A percentile compares a stretch with the other conserved stretches of the same genome.
These are phyloP conservation scores for Neogobius melanostomus DNA, from an alignment of 2,113 vertebrate genomes.

Conservation along the genomic window DNA sequence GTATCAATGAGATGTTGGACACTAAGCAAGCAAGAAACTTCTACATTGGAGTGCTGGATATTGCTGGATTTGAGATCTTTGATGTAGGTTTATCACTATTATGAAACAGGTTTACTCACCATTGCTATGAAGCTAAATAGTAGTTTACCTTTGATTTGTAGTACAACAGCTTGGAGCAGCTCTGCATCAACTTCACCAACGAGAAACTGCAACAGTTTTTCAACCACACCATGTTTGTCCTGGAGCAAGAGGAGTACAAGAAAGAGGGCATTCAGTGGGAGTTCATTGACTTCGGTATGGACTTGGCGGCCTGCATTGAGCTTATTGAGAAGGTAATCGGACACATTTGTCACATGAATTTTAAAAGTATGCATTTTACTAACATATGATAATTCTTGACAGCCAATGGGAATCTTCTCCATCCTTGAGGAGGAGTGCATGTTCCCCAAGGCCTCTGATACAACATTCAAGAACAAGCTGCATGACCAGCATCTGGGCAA, in stretches of 20 bases:
- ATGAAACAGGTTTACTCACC: too few relatives aligned
- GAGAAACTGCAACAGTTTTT: too few relatives aligned
- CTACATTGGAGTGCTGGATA: constrained; percentile 80
- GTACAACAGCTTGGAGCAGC: too few relatives aligned
- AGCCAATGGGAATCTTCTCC: constrained; percentile 11
- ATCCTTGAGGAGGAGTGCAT: constrained; percentile 69
- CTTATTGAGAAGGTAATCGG: constrained; percentile 84
- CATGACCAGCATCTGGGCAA: constrained; percentile 90
- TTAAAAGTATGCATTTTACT: too few relatives aligned
- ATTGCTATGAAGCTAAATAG: too few relatives aligned
- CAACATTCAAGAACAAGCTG: constrained; percentile 90
- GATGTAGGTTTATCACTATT: constrained; percentile 63
- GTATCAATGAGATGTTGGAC: constrained; percentile 80
- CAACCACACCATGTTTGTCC: too few relatives aligned
- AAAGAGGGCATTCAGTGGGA: too few relatives aligned
- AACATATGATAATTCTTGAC: neutral
- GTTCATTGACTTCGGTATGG: constrained; percentile 80
- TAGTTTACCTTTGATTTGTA: too few relatives aligned
- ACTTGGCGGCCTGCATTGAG: constrained; percentile 87
- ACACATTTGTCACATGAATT: too few relatives aligned
- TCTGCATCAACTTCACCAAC: too few relatives aligned
- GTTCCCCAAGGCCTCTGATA: constrained; percentile 68
- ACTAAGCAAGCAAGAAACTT: constrained; percentile 74
- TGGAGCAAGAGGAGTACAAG: too few relatives aligned
- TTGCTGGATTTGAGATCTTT: constrained; percentile 82